Evolutionary conservation across 2,113 vertebrate genomes (phyloP).

Genomic region (Miniopterus natalensis): DNA sequence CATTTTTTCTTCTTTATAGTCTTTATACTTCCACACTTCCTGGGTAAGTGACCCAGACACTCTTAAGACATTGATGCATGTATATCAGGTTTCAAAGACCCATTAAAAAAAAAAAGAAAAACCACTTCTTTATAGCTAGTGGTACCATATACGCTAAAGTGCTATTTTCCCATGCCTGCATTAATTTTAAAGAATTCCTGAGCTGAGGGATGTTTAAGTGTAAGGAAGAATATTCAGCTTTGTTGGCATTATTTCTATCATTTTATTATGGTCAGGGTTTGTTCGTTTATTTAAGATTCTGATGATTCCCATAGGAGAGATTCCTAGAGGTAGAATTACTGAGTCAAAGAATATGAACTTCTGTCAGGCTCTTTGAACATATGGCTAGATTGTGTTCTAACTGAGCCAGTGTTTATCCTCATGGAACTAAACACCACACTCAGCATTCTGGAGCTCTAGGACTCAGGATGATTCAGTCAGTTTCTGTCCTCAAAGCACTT

Average conservation of each 20-base stretch:
- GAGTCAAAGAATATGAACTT: background rate
- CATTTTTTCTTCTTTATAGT: background rate
- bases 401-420: background rate
- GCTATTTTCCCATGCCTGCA: background rate
- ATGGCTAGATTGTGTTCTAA: background rate
- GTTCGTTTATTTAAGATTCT: background rate
- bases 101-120: background rate
- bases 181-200: background rate
- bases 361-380: background rate
- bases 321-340: background rate
- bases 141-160: background rate
- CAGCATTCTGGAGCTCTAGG: background rate
- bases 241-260: background rate
- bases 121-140: background rate
- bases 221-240: background rate
- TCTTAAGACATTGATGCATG: background rate
- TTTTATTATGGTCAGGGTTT: background rate
- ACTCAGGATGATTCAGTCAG: rapidly evolving
- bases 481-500: background rate
- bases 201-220: background rate
- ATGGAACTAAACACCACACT: rapidly evolving
- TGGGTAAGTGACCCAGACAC: background rate
- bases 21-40: background rate
- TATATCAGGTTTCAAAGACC: background rate
- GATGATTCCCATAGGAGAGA: background rate